Evolutionary conservation across 2,113 vertebrate species (phyloP), one percentile per base, ranked within the genome.

Genomic region (Leptocoma aspasia): DNA sequence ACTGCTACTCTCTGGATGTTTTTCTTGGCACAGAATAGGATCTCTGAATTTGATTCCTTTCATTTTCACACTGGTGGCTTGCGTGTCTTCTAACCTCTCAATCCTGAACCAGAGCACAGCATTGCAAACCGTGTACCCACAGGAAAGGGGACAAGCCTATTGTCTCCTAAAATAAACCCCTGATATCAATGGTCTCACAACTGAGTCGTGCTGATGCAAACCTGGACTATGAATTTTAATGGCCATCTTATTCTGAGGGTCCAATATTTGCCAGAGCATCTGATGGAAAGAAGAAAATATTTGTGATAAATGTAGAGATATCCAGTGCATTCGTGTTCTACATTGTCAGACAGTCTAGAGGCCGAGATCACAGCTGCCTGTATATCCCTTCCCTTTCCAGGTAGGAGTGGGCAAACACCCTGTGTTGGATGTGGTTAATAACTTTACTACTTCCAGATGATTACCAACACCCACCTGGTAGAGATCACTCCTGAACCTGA

Each of bases 331-430:
- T 30, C 1, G 0, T 39, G 8, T 53, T 45, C 18, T 59, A 27
- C 1, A 0, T 7, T 45, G 47, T 72, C 3, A 5, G 21, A 11
- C 10, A 31, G 30, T 33, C 9, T 42, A 22, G 60, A 35, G 20
- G 12, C 30, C 44, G 63, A 84, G 79, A 64, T 30, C 41, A 71
- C 49, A 68, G 13, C 20, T 72, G 8, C 26, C 33, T 21, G 30
- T 7, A 19, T 26, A 71, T 31, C 8, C 33, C 11, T 70, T 70
- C 33, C 21, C 7, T 81, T 75, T 75, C 52, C 47, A 78, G 35
- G 16, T 4, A 52, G 27, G 19, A 56, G 20, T 10, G 19, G 16
- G 22, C 21, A 49, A 54, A 68, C 15, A 37, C 6, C 4, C 7
- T 17, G 4, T 16, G 50, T 23, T 52, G 44, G 28, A 23, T 31